phyloP scores from a whole-genome alignment of 2,113 vertebrate species.

The Antennarius striatus region DNA sequence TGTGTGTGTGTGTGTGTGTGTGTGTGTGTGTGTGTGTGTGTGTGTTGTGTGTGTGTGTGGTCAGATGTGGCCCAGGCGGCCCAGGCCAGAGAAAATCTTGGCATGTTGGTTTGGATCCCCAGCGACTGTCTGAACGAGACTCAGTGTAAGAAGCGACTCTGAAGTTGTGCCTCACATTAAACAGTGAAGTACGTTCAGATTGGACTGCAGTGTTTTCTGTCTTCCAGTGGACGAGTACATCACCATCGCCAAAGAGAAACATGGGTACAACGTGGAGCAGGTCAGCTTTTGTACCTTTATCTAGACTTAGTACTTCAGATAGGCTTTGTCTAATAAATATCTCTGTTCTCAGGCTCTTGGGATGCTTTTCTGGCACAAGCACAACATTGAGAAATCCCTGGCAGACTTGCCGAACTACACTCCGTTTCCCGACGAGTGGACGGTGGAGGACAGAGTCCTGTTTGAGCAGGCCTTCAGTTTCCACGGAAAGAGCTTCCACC shows the following conservation, averaged over 20 bases:
- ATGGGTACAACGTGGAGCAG: slow-evolving; percentile 98
- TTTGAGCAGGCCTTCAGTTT: slow-evolving; percentile 98
- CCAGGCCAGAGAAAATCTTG: slow-evolving; percentile 91
- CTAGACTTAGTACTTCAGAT: no score
- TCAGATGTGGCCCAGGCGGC: slow-evolving; percentile 86
- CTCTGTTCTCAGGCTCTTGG: slow-evolving; percentile 85
- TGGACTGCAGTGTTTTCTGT: not conserved
- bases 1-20: slow-evolving; percentile 12
- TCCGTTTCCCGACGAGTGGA: slow-evolving; percentile 97
- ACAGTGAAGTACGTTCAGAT: not conserved
- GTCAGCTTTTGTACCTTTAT: slow-evolving; percentile 42
- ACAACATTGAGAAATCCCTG: slow-evolving; percentile 95
- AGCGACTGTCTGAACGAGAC: slow-evolving; percentile 89
- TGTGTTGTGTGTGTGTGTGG: slow-evolving; percentile 13
- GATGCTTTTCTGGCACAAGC: slow-evolving; percentile 98
- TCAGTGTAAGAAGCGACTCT: slow-evolving; percentile 82
- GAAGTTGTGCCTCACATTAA: not conserved
- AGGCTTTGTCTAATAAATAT: not conserved
- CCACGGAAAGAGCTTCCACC: slow-evolving; percentile 95
- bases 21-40: not conserved
- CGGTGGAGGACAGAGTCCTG: slow-evolving; percentile 94
- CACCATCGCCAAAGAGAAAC: slow-evolving; percentile 93
- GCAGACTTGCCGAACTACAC: slow-evolving; percentile 96
- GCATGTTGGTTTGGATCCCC: slow-evolving; percentile 97
- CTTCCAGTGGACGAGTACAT: slow-evolving; percentile 95